Base-by-base conservation (phyloP, 92 coral and sea anemone genomes). In the Zoanthus solanderi region DNA sequence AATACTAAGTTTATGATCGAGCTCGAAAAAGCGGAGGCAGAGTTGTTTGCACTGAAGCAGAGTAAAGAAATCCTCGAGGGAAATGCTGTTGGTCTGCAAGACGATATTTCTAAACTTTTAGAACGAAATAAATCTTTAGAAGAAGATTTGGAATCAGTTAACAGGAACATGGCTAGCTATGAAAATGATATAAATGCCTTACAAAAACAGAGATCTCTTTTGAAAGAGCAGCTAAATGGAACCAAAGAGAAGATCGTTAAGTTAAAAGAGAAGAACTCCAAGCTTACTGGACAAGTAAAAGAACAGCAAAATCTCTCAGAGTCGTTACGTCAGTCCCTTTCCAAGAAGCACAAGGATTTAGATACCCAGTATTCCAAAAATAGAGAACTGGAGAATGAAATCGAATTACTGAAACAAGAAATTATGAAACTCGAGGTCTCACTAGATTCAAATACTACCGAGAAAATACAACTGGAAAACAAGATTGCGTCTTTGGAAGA, bases 221-320 rank as follows among this genome's bases (percentile, higher is more conserved):
- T 96, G 15, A 95, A 95, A 74, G 93, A 91, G 14, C 96, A 90
- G 71, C 90, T 96, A 7, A 91, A 78, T 34, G 93, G 79, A 28
- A 82, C 89, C 2, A 92, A 90, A 53, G 93, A 93, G 37, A 95
- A 90, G 48, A 83, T 83, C 18, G 80, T 92, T 58, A 90, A 89
- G 37, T 91, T 95, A 31, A 93, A 92, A 85, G 99, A 96, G 58
- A 95, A 93, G n/a, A 87, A 89, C 6, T 76, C 93, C 56, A 92
- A 88, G 48, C 76, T 91, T 42, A 83, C 90, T n/a, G 90, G 95
- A 54, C 98, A 93, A 65, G 89, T 94, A 14, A 90, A 87, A 44
- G 99, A 96, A 58, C 95, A 95, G 45, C 92, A 92, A 92, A 94
- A 96, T 71, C 45, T 95, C 10, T 90, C 94, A 0, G 98, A 92